Percentiles rank a stretch among this genome's conserved stretches.
These are phyloP conservation scores for Dipodomys merriami DNA, from an alignment of 2,113 vertebrate species.

Conservation along the genomic window DNA sequence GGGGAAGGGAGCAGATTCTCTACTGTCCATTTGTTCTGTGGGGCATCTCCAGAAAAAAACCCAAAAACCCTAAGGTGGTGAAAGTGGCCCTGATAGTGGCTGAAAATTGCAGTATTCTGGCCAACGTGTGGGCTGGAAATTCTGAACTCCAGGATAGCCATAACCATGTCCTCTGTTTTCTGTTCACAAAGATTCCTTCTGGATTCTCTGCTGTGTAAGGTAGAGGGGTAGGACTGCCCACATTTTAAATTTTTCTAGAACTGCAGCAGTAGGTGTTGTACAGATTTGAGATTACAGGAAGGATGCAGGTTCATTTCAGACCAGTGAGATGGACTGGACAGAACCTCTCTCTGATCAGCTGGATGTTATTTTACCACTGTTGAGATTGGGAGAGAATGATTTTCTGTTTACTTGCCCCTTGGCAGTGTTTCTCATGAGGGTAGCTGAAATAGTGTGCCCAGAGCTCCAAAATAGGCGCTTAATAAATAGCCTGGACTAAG, in stretches of 20 bases:
- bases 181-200: not conserved
- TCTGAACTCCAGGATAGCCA: not conserved
- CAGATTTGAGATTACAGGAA: not conserved
- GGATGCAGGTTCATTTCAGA: not conserved
- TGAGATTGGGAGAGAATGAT: not conserved
- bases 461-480: not conserved
- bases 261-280: not conserved
- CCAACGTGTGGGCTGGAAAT: not conserved
- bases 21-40: slow-evolving; percentile 46
- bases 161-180: not conserved
- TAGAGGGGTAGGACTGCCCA: not conserved
- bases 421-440: not conserved
- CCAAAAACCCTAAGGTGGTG: not conserved
- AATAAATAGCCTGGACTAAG: not conserved
- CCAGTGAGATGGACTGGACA: not conserved
- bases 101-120: not conserved
- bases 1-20: slow-evolving; percentile 11
- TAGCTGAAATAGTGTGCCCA: not conserved
- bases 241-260: not conserved
- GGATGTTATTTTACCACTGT: not conserved
- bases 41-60: slow-evolving; percentile 28
- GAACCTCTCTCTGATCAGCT: not conserved
- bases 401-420: not conserved
- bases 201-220: not conserved
- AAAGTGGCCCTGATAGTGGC: not conserved